These are phyloP conservation scores for Clavelina lepadiformis DNA, from an alignment of 23 tunicate genomes.

Conservation along the genomic window DNA sequence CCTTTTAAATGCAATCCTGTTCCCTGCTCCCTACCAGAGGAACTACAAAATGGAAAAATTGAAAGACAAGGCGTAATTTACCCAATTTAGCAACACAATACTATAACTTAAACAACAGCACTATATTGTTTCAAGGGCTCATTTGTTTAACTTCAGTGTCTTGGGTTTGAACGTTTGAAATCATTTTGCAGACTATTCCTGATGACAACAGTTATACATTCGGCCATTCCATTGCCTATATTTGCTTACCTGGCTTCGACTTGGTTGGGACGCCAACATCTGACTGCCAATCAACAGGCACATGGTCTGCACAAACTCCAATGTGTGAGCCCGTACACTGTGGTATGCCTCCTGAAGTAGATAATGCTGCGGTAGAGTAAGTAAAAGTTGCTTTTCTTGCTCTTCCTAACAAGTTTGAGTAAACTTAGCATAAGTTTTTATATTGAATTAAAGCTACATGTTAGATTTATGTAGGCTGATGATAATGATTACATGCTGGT, in stretches of 20 bases:
- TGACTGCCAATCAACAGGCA: constrained; percentile 32
- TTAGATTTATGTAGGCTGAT: no score
- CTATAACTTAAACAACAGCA: no score
- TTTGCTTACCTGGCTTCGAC: constrained; percentile 60
- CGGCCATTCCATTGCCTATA: constrained; percentile 30
- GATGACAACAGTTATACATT: constrained; percentile 20
- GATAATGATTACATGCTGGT: no score
- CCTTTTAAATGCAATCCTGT: constrained; percentile 52
- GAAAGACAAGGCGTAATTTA: constrained; percentile 2
- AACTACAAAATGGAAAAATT: constrained; percentile 46
- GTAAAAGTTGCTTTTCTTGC: background rate
- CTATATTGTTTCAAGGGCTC: no score
- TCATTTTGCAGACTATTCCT: background rate
- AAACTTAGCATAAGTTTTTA: background rate
- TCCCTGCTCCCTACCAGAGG: constrained; percentile 32
- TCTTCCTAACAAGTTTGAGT: background rate
- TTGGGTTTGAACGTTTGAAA: no score
- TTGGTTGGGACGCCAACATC: constrained; percentile 13
- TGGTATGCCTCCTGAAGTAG: constrained; percentile 26
- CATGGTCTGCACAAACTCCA: constrained; percentile 53
- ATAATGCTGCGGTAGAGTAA: constrained; percentile 38
- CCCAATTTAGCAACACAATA: no score
- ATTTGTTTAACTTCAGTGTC: no score
- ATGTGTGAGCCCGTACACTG: constrained; percentile 68
- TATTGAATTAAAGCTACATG: no score